phyloP scores from a whole-genome alignment of 2,797 vertebrate genomes.

The Sebastes melanostomus region DNA sequence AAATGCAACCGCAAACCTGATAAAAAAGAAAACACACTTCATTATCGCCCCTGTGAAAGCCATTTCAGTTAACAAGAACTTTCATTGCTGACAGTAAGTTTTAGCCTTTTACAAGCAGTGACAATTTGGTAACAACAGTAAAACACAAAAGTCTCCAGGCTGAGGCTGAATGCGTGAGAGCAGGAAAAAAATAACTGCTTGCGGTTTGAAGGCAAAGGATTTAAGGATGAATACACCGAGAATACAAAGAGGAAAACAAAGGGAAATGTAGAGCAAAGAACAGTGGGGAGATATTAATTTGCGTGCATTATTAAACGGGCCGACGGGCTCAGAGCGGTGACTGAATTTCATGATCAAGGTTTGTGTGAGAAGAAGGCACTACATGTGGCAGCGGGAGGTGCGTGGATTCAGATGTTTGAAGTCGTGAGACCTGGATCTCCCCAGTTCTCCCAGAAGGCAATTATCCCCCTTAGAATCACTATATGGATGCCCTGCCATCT shows the following conservation, averaged over 20 bases:
- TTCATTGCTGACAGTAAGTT: conserved; percentile 8
- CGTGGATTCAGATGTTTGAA: conserved; percentile 65
- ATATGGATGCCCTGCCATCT: conserved; percentile 15
- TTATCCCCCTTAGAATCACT: conserved; percentile 50
- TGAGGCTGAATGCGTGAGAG: conserved; percentile 18
- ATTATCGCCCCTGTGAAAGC: conserved; percentile 5
- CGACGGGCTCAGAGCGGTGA: conserved; percentile 38
- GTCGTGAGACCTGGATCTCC: conserved; percentile 52
- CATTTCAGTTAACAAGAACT: conserved; percentile 16
- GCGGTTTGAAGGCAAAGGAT: conserved; percentile 33
- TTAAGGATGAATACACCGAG: conserved; percentile 40
- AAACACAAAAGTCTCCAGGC: conserved; percentile 26
- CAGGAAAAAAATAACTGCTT: conserved; percentile 8
- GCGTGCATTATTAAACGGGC: conserved; percentile 51
- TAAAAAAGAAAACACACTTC: conserved; percentile 35
- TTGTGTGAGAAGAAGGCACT: conserved; percentile 36
- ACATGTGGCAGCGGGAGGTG: conserved; percentile 56
- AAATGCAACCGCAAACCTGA: conserved; percentile 95
- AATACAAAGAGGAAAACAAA: conserved; percentile 52
- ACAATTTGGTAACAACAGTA: conserved; percentile 28
- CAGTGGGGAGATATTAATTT: conserved; percentile 55
- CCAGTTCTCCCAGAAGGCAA: conserved; percentile 45
- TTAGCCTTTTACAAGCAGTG: conserved; percentile 19
- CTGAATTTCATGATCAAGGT: conserved; percentile 68
- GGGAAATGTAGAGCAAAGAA: conserved; percentile 54